These are phyloP conservation scores for Characodon lateralis DNA, from an alignment of 2,797 vertebrate species.

Conservation along the genomic window DNA sequence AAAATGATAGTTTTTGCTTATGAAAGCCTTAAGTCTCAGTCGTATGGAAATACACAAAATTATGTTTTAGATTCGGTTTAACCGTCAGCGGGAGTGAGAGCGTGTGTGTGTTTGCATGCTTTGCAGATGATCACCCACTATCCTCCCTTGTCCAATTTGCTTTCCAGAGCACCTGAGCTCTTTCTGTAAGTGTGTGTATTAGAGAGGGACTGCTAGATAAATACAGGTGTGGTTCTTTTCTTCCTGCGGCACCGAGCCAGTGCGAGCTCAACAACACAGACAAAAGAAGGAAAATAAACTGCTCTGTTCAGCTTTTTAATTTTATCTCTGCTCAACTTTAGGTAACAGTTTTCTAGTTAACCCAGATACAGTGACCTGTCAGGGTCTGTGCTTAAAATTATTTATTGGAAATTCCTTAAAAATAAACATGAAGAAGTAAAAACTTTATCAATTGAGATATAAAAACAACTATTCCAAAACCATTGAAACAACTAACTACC, in stretches of 20 bases:
- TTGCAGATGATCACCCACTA: constrained; percentile 49
- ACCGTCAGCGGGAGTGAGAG: constrained; percentile 48
- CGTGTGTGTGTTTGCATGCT: constrained; percentile 34
- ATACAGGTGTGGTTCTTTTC: constrained; percentile 79
- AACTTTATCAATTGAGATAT: fast-evolving
- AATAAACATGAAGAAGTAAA: background rate
- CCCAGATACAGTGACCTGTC: background rate
- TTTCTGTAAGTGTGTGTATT: constrained; percentile 36
- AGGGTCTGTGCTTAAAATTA: background rate
- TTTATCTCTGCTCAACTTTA: constrained; percentile 2
- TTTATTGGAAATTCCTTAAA: background rate
- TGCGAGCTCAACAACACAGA: constrained; percentile 18
- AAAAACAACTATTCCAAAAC: background rate
- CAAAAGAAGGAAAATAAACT: constrained; percentile 27
- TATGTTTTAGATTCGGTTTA: constrained; percentile 62
- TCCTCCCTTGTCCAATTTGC: constrained; percentile 76
- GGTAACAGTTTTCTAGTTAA: background rate
- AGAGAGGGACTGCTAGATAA: constrained; percentile 72
- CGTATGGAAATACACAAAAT: constrained; percentile 69
- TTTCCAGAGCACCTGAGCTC: constrained; percentile 74
- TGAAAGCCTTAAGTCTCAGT: constrained; percentile 49
- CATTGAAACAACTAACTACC: background rate
- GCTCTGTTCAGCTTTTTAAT: background rate
- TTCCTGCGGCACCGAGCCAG: constrained; percentile 30
- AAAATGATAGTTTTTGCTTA: constrained; percentile 53